Evolutionary conservation across 2,113 vertebrate species (phyloP), one percentile per base, ranked within the genome.

Genomic region (Oxygymnocypris stewartii): DNA sequence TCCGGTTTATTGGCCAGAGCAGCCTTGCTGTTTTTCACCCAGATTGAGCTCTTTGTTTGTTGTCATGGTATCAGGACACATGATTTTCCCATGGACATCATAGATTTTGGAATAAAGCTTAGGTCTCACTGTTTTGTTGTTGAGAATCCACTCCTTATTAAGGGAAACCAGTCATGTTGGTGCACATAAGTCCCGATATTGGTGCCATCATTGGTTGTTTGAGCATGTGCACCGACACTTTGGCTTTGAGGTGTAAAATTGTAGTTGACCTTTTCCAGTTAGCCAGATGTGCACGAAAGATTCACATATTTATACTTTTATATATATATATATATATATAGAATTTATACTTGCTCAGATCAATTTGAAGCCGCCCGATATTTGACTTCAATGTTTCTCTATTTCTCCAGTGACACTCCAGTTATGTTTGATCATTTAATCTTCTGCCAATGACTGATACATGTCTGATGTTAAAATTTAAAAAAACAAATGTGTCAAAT

Each of bases 1-100:
- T 93, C 79, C 89, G 87, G 47, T 89, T 89, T 89, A 85, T 87
- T 92, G 91, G 89, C 88, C 90, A 92, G 92, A 91, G 89, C 90
- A 18, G 85, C 90, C 83, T 92, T 93, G 92, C 85, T 87, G 75
- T 93, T 89, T 91, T 90, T 92, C 91, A 90, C 65, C 75, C 80
- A 86, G 71, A 86, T 81, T 83, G 84, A 86, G 74, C 76, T 86
- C 82, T 84, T 86, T 84, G n/a, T 86, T 78, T 81, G 85, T 59
- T 87, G 61, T 42, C 57, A 18, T 54, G 78, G 80, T 74, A 83
- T 85, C 65, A 79, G 6, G 51, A 79, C 51, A 20, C 44, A 75
- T 86, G 61, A 79, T 84, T 84, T 84, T 82, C 81, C 31, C 65
- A 71, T 76, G 71, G 44, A 76, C 76, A 28, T 61, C 35, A 76